Evolutionary conservation across 2,888 invertebrate genomes (phyloP).

Genomic region (Microdon myrmicae): DNA sequence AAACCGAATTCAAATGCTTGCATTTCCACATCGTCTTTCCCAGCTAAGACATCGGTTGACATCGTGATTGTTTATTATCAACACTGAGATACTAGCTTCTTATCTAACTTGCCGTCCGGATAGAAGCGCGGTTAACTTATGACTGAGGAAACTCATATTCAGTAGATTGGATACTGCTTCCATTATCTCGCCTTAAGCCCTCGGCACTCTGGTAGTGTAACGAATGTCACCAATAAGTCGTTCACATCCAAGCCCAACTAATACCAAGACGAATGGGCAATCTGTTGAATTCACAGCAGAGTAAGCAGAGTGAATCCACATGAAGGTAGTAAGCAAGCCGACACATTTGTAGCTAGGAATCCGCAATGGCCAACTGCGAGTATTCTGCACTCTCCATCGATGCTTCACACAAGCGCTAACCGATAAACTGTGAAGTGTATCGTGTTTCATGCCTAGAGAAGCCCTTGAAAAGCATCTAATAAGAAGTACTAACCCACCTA

Average conservation of each 20-base stretch:
- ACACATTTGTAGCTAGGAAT: slow-evolving; percentile 20
- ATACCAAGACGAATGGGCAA: too few relatives aligned
- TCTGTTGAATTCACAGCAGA: too few relatives aligned
- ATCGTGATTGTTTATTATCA: slow-evolving; percentile 5
- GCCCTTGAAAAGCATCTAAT: slow-evolving; percentile 33
- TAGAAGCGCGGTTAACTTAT: slow-evolving; percentile 31
- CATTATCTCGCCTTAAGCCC: not conserved
- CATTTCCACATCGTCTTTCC: slow-evolving; percentile 32
- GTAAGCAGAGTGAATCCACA: too few relatives aligned
- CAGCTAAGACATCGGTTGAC: slow-evolving; percentile 33
- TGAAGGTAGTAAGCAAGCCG: too few relatives aligned
- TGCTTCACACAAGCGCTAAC: too few relatives aligned
- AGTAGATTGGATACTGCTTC: slow-evolving; percentile 11
- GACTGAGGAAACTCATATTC: slow-evolving; percentile 18
- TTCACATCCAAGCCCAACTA: too few relatives aligned
- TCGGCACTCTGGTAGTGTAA: too few relatives aligned
- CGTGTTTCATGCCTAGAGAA: slow-evolving; percentile 32
- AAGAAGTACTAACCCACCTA: slow-evolving; percentile 2
- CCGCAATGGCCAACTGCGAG: too few relatives aligned
- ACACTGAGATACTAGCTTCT: slow-evolving; percentile 2
- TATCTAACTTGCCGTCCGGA: slow-evolving; percentile 20
- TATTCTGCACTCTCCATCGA: too few relatives aligned
- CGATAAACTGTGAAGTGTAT: slow-evolving; percentile 33
- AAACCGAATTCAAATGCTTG: slow-evolving; percentile 20
- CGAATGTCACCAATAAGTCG: too few relatives aligned